Evolutionary conservation across 2,888 invertebrate genomes (phyloP).

Genomic region (Nasonia oneida): DNA sequence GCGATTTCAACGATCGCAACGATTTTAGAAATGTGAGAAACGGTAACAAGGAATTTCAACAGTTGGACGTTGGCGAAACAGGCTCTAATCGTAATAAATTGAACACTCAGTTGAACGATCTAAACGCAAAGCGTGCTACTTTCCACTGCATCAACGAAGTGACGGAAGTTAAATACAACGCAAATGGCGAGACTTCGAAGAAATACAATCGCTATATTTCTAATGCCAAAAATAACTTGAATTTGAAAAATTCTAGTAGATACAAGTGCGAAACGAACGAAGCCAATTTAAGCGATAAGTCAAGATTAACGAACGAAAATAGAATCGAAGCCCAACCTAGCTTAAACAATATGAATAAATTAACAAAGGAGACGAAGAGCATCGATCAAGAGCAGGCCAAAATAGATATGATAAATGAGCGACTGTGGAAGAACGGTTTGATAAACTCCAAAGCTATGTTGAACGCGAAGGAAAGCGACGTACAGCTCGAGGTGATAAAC

Average conservation of each 20-base stretch:
- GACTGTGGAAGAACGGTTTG: conserved; percentile 76
- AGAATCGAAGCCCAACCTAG: neutral
- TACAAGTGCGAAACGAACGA: conserved; percentile 61
- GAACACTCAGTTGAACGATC: conserved; percentile 57
- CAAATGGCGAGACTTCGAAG: conserved; percentile 62
- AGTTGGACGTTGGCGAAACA: conserved; percentile 63
- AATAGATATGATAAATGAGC: conserved; percentile 76
- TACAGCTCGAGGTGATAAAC: conserved; percentile 75
- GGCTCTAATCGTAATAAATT: conserved; percentile 62
- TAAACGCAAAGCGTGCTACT: conserved; percentile 52
- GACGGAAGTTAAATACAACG: conserved; percentile 54
- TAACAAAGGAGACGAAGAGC: conserved; percentile 54
- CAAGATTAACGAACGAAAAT: conserved; percentile 39
- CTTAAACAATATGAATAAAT: conserved; percentile 56
- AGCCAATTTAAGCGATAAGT: conserved; percentile 61
- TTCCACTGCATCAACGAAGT: conserved; percentile 60
- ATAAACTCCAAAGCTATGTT: conserved; percentile 64
- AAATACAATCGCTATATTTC: conserved; percentile 52
- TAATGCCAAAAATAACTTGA: conserved; percentile 57
- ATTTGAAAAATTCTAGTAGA: conserved; percentile 61
- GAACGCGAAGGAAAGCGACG: conserved; percentile 63
- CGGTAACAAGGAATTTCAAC: conserved; percentile 63
- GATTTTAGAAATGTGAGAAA: conserved; percentile 56
- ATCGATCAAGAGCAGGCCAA: conserved; percentile 66
- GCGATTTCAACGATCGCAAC: conserved; percentile 43